Conservation (phyloP, 1,140 invertebrate species). For the Paralvinella palmiformis region DNA sequence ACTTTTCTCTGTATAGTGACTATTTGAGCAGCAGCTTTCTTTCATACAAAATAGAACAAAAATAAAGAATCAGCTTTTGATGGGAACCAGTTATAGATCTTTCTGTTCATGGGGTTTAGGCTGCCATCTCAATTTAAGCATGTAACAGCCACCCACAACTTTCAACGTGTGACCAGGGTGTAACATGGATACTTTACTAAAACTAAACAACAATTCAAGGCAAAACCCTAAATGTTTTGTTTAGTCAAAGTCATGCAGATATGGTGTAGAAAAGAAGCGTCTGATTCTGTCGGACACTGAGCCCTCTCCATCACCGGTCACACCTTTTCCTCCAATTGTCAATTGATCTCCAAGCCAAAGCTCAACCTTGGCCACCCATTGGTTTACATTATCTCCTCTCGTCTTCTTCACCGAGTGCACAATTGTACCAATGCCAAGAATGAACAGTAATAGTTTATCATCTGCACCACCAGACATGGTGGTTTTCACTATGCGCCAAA, state of each 20-base stretch:
- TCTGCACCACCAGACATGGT: not conserved
- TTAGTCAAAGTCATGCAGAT: slow-evolving; percentile 17
- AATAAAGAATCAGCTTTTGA: too few species aligned
- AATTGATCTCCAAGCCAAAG: slow-evolving; percentile 11
- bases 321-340: slow-evolving; percentile 15
- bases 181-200: too few species aligned
- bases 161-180: too few species aligned
- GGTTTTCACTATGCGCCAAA: slow-evolving; percentile 13
- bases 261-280: slow-evolving; percentile 12
- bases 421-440: not conserved
- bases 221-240: too few species aligned
- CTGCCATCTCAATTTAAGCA: too few species aligned
- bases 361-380: slow-evolving; percentile 7
- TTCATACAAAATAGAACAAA: too few species aligned
- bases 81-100: too few species aligned
- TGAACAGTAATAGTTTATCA: slow-evolving; percentile 1
- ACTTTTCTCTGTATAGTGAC: too few species aligned
- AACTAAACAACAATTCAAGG: too few species aligned
- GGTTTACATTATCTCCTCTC: not conserved
- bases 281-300: slow-evolving; percentile 2
- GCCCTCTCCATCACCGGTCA: slow-evolving; percentile 8
- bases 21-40: too few species aligned
- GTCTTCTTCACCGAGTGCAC: not conserved
- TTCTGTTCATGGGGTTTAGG: too few species aligned
- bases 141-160: too few species aligned